A percentile compares a stretch with the other conserved stretches of the same genome.
phyloP scores from a whole-genome alignment of 2,888 invertebrate species.

The Erannis defoliaria region DNA sequence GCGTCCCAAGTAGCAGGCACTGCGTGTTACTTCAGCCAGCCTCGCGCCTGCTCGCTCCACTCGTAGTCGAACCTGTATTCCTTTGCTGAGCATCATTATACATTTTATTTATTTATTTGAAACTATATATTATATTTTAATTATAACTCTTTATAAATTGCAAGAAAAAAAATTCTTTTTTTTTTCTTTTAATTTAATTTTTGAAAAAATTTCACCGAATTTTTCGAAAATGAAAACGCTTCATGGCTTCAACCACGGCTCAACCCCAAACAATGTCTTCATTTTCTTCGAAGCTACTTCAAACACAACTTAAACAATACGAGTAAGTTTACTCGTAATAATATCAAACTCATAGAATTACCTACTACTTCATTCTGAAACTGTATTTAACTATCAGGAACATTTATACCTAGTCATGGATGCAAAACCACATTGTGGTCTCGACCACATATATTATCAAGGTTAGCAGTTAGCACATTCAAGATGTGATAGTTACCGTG shows the following conservation, averaged over 20 bases:
- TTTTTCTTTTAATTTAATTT: too few relatives aligned
- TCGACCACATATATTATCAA: neutral
- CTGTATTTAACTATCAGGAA: too few relatives aligned
- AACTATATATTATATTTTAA: neutral
- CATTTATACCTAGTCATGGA: too few relatives aligned
- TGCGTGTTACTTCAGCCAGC: conserved; percentile 32
- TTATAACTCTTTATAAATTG: too few relatives aligned
- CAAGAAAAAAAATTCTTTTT: too few relatives aligned
- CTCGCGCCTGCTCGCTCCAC: neutral
- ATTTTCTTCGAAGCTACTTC: too few relatives aligned
- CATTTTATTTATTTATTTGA: too few relatives aligned
- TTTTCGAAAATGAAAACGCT: too few relatives aligned
- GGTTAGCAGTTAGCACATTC: neutral
- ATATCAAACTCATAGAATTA: neutral
- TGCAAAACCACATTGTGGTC: neutral
- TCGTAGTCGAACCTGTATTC: conserved; percentile 25
- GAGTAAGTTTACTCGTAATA: too few relatives aligned
- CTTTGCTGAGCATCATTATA: neutral
- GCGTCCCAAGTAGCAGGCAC: conserved; percentile 29
- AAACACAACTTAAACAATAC: too few relatives aligned
- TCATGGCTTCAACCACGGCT: too few relatives aligned
- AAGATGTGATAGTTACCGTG: neutral
- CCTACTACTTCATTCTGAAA: neutral
- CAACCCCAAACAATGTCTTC: neutral
- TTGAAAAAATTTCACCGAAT: too few relatives aligned